Conservation (phyloP, 2,797 vertebrate species). For the Buphagus erythrorhynchus region DNA sequence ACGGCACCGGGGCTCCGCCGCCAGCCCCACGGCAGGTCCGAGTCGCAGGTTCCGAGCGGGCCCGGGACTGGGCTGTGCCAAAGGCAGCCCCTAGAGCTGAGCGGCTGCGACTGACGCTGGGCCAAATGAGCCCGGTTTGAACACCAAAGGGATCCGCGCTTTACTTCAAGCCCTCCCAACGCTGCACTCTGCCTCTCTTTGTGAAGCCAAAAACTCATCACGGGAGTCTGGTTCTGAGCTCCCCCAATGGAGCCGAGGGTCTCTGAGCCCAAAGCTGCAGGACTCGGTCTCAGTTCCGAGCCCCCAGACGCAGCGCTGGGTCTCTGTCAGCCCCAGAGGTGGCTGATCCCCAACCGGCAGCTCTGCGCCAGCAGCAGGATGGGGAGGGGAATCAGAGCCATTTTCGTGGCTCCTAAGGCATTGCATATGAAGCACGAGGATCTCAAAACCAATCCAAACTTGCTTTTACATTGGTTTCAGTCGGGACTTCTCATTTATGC, state of each 20-base stretch:
- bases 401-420: background rate
- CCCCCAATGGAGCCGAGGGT: background rate
- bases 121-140: background rate
- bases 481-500: background rate
- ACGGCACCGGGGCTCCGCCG: background rate
- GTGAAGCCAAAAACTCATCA: background rate
- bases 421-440: background rate
- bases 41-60: background rate
- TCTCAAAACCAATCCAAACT: no score
- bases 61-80: background rate
- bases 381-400: accelerated
- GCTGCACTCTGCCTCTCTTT: background rate
- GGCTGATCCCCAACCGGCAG: background rate
- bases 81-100: background rate
- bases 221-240: background rate
- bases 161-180: background rate
- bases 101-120: background rate
- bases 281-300: background rate
- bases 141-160: no score
- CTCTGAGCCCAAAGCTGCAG: background rate
- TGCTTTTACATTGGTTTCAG: background rate
- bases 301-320: background rate
- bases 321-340: background rate
- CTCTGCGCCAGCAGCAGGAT: background rate
- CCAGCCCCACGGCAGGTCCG: background rate